phyloP scores from a whole-genome alignment of 2,113 vertebrate genomes.

The Strigops habroptila region DNA sequence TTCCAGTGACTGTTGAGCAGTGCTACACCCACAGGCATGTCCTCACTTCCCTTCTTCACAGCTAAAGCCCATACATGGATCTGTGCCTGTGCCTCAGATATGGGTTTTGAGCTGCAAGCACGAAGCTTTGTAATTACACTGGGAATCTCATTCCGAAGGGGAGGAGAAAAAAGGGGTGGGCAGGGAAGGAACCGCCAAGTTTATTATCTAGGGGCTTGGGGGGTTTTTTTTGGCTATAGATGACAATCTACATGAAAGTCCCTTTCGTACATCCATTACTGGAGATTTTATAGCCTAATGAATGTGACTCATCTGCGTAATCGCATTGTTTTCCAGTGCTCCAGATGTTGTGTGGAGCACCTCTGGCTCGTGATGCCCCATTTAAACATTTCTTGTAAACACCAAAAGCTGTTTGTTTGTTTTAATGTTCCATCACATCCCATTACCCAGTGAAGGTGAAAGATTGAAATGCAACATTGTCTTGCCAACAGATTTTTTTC shows the following conservation, averaged over 20 bases:
- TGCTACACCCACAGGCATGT: neutral
- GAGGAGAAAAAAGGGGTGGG: neutral
- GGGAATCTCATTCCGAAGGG: constrained; percentile 27
- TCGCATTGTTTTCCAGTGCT: constrained; percentile 73
- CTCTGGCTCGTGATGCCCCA: constrained; percentile 68
- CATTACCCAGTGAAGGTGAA: constrained; percentile 80
- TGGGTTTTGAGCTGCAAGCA: neutral
- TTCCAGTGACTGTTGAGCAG: neutral
- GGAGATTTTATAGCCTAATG: constrained; percentile 76
- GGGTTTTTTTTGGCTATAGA: constrained; percentile 29
- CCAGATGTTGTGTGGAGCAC: constrained; percentile 79
- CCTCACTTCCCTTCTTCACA: neutral
- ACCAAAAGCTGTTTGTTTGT: constrained; percentile 82
- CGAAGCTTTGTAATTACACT: neutral
- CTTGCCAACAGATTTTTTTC: constrained; percentile 71
- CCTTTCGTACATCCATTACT: constrained; percentile 64
- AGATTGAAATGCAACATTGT: constrained; percentile 67
- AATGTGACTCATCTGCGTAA: constrained; percentile 79
- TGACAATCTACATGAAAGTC: constrained; percentile 65
- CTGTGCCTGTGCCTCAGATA: neutral
- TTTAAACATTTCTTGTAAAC: constrained; percentile 80
- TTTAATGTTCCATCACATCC: constrained; percentile 80
- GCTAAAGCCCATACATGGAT: neutral
- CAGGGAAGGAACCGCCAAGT: neutral
- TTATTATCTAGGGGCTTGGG: constrained; percentile 11